Evolutionary conservation across 2,113 vertebrate species (phyloP).

Genomic region (Chascanopsetta lugubris): DNA sequence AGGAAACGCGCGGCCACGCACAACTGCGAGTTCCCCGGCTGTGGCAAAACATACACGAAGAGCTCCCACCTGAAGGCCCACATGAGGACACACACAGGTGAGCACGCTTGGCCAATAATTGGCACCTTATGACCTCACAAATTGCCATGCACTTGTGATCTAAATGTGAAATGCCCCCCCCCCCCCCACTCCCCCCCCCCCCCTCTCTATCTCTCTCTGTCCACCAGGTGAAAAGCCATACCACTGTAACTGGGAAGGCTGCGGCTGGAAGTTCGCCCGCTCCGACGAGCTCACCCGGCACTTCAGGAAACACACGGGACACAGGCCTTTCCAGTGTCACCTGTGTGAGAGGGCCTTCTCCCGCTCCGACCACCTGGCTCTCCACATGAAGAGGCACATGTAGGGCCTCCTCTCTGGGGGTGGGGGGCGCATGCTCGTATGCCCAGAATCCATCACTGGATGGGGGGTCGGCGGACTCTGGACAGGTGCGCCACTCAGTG

Average conservation of each 20-base stretch:
- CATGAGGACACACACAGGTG: conserved; percentile 93
- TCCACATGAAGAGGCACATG: conserved; percentile 96
- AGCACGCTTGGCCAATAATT: too few species aligned
- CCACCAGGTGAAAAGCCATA: conserved; percentile 88
- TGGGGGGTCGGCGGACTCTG: not conserved
- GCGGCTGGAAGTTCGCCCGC: conserved; percentile 91
- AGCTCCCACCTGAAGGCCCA: conserved; percentile 93
- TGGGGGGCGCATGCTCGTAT: not conserved
- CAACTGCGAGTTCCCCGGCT: conserved; percentile 91
- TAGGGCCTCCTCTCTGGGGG: conserved; percentile 63
- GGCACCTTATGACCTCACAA: not conserved
- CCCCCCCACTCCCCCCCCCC: too few species aligned
- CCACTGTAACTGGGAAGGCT: conserved; percentile 92
- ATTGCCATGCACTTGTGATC: not conserved
- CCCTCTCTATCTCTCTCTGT: too few species aligned
- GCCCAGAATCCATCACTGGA: not conserved
- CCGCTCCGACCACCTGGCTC: conserved; percentile 90
- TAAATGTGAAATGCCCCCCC: not conserved
- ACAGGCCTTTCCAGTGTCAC: conserved; percentile 91
- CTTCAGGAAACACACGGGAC: conserved; percentile 92
- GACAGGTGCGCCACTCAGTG: not conserved
- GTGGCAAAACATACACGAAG: conserved; percentile 94
- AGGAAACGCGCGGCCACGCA: conserved; percentile 90
- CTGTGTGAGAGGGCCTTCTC: conserved; percentile 92
- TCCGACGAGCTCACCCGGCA: conserved; percentile 91